Evolutionary conservation across 2,888 invertebrate species (phyloP).

Genomic region (Dynastes maya): DNA sequence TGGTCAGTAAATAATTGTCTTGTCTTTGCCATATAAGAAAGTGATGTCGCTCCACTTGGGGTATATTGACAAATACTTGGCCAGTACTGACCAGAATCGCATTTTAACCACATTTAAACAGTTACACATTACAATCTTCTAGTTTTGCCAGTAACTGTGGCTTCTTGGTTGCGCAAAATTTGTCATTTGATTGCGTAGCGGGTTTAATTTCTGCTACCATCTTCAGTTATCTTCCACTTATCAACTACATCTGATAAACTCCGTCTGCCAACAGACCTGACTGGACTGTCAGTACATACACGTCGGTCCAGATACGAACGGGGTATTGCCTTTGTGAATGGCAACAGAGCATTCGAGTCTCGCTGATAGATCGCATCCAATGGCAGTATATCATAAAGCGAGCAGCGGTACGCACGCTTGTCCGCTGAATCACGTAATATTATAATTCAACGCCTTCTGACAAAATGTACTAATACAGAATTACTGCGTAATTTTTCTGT

Average conservation of each 20-base stretch:
- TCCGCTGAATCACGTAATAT: too few relatives aligned
- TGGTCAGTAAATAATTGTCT: constrained; percentile 94
- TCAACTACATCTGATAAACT: constrained; percentile 28
- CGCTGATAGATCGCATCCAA: too few relatives aligned
- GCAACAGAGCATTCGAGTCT: too few relatives aligned
- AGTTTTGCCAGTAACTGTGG: constrained; percentile 92
- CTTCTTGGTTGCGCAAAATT: constrained; percentile 88
- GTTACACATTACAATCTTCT: constrained; percentile 94
- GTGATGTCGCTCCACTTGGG: constrained; percentile 92
- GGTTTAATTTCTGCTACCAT: constrained; percentile 96
- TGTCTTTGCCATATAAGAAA: constrained; percentile 90
- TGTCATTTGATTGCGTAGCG: constrained; percentile 86
- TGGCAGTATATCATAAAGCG: too few relatives aligned
- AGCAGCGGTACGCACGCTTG: too few relatives aligned
- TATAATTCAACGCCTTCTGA: too few relatives aligned
- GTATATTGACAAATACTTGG: constrained; percentile 97
- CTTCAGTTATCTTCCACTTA: constrained; percentile 60
- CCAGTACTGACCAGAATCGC: constrained; percentile 99
- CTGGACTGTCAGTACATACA: too few relatives aligned
- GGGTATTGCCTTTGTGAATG: too few relatives aligned
- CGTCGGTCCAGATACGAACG: too few relatives aligned
- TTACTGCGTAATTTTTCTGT: too few relatives aligned
- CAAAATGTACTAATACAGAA: too few relatives aligned
- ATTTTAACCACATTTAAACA: constrained; percentile 95
- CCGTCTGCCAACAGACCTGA: not conserved